Evolutionary conservation across 2,797 vertebrate genomes (phyloP), one percentile per base, ranked within the genome.

Genomic region (Fringilla coelebs): DNA sequence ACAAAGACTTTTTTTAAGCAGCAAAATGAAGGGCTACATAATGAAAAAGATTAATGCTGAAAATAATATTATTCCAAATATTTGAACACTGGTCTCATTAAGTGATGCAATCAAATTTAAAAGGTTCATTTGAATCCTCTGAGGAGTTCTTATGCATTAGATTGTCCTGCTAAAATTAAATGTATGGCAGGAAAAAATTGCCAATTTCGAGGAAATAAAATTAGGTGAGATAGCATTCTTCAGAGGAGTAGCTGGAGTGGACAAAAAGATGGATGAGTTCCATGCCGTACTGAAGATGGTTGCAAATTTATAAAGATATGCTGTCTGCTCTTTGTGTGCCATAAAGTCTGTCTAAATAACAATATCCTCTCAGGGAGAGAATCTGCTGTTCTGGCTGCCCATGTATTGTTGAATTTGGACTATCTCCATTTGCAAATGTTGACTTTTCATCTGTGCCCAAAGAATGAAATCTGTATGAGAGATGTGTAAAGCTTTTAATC

Each of bases 351-450:
- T 93, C 75, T 96, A 96, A 97, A 97, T 77, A 97, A 91, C 75
- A 95, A 66, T 95, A 96, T 96, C 88, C 85, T 97, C 85, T 85
- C 71, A 90, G 84, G 83, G 85, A 96, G 43, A 93, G 84, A 94
- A 95, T 93, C 92, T 96, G 92, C 73, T 85, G 36, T 83, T 96
- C 88, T 85, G 94, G 49, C 72, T 96, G 45, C 51, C 70, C 51
- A 74, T 90, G 79, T 96, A 71, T 95, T 97, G 90, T 84, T 97
- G 62, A 91, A 52, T 96, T 98, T 98, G 96, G 94, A 97, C 74
- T 87, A 54, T 86, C 79, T 97, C 97, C 94, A 95, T 96, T 89
- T 96, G 85, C 91, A 97, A 97, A 96, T 97, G 94, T 98, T 97
- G 96, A 97, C 96, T 97, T 97, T 97, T 97, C 81, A 67, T 96